phyloP scores from a whole-genome alignment of 2,797 vertebrate species.

The Phoeniculus purpureus region DNA sequence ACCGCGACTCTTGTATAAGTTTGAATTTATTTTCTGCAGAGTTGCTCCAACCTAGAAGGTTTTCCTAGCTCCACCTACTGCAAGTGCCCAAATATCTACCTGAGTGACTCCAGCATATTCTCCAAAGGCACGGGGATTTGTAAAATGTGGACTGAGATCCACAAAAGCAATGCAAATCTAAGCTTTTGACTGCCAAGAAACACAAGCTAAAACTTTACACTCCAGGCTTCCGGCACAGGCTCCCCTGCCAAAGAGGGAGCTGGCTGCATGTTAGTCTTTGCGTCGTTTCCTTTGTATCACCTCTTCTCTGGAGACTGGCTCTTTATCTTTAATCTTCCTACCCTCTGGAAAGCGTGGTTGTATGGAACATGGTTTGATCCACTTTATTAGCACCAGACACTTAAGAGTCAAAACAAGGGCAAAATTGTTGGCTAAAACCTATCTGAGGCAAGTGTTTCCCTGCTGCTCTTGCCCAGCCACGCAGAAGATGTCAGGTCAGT shows the following conservation, averaged over 20 bases:
- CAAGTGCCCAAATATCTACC: not conserved
- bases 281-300: not conserved
- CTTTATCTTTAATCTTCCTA: not conserved
- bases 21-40: not conserved
- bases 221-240: not conserved
- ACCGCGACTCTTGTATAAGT: not conserved
- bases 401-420: not conserved
- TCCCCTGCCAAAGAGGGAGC: not conserved
- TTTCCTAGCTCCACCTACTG: not conserved
- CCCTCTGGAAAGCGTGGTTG: not conserved
- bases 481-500: not conserved
- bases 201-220: not conserved
- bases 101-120: not conserved
- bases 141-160: not conserved
- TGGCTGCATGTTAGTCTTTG: not conserved
- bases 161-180: not conserved
- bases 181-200: not conserved
- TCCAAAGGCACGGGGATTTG: not conserved
- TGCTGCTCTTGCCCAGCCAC: not conserved
- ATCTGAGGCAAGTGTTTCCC: not conserved
- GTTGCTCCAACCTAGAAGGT: not conserved
- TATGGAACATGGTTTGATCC: not conserved
- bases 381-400: not conserved
- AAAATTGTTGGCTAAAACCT: not conserved
- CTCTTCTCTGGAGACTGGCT: not conserved